These are phyloP conservation scores for Sternarchorhynchus goeldii DNA, from an alignment of 2,797 vertebrate species.

Conservation along the genomic window DNA sequence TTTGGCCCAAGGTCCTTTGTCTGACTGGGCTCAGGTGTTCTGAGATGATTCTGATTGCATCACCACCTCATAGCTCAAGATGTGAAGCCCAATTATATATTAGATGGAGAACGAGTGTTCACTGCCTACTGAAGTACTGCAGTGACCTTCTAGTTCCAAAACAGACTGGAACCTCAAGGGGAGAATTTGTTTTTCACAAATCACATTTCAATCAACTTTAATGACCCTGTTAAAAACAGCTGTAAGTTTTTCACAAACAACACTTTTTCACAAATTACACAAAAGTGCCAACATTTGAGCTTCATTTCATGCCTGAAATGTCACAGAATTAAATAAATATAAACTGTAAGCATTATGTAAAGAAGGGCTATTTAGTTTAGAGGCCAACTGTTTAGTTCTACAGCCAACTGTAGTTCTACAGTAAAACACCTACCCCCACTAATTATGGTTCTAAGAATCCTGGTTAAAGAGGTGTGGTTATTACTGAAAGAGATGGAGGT, in stretches of 20 bases:
- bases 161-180: background rate
- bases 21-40: conserved; percentile 23
- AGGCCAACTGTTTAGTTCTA: too few species aligned
- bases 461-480: too few species aligned
- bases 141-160: conserved; percentile 31
- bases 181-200: background rate
- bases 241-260: too few species aligned
- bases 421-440: too few species aligned
- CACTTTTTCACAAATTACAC: background rate
- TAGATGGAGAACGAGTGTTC: conserved; percentile 31
- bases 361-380: too few species aligned
- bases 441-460: too few species aligned
- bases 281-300: background rate
- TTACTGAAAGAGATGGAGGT: too few species aligned
- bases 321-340: background rate
- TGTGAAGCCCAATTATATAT: conserved; percentile 7
- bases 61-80: conserved; percentile 15
- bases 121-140: conserved; percentile 27
- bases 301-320: background rate
- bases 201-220: background rate
- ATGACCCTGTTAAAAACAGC: background rate
- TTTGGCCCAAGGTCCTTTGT: conserved; percentile 26
- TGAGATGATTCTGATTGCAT: conserved; percentile 39
- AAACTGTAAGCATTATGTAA: background rate
- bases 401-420: too few species aligned